phyloP scores from a whole-genome alignment of 2,888 invertebrate genomes.

The Cheilosia grossa region DNA sequence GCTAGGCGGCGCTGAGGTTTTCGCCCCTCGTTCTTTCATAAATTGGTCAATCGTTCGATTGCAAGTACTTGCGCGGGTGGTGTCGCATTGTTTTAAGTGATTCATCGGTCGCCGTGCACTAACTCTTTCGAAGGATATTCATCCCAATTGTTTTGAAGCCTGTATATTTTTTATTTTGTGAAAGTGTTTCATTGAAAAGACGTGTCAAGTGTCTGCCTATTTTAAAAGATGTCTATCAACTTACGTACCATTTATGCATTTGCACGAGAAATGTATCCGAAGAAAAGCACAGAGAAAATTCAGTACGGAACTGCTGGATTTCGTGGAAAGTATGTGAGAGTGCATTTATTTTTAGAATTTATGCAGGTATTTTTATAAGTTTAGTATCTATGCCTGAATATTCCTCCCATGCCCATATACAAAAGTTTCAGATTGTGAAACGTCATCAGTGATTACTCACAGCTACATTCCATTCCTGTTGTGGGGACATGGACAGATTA shows the following conservation, averaged over 20 bases:
- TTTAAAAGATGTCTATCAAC: constrained; percentile 81
- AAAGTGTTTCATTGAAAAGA: constrained; percentile 17
- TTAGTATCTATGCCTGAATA: constrained; percentile 31
- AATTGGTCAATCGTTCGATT: constrained; percentile 62
- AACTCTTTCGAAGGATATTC: constrained; percentile 25
- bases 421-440: constrained; percentile 47
- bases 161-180: constrained; percentile 6
- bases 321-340: constrained; percentile 88
- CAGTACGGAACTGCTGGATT: constrained; percentile 95
- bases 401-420: constrained; percentile 29
- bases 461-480: constrained; percentile 29
- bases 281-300: constrained; percentile 86
- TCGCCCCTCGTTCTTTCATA: constrained; percentile 61
- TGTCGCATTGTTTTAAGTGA: constrained; percentile 45
- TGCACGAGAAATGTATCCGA: constrained; percentile 91
- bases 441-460: constrained; percentile 58
- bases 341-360: constrained; percentile 77
- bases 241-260: constrained; percentile 87
- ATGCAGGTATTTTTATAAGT: constrained; percentile 75
- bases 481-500: constrained; percentile 18
- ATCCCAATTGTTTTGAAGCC: constrained; percentile 19
- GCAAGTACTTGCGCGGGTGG: constrained; percentile 56
- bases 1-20: constrained; percentile 49
- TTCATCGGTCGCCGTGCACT: constrained; percentile 61
- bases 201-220: constrained; percentile 37